phyloP scores from a whole-genome alignment of 2,888 invertebrate genomes.

The Eupelmus urozonus region DNA sequence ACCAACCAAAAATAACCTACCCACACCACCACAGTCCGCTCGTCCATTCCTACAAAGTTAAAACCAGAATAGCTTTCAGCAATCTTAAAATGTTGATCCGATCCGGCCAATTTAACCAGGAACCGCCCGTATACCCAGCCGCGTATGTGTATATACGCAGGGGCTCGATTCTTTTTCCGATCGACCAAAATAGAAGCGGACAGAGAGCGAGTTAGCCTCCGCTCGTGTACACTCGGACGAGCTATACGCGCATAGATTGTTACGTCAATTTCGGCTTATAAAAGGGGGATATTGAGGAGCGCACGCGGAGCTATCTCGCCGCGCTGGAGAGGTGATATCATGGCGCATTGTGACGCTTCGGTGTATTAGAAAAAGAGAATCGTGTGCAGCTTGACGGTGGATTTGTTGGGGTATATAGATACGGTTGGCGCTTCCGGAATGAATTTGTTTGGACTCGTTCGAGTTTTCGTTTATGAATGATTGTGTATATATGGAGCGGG shows the following conservation, averaged over 20 bases:
- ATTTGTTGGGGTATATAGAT: slow-evolving; percentile 29
- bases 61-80: neutral
- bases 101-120: neutral
- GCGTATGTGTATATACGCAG: neutral
- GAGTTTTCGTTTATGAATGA: slow-evolving; percentile 14
- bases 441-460: slow-evolving; percentile 34
- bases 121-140: neutral
- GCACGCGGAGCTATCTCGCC: neutral
- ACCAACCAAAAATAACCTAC: too few relatives aligned
- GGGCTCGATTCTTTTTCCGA: slow-evolving; percentile 6
- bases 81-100: neutral
- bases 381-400: neutral
- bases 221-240: too few relatives aligned
- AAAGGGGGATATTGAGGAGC: neutral
- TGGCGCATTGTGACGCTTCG: slow-evolving; percentile 8
- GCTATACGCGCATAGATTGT: neutral
- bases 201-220: neutral
- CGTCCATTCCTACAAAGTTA: too few relatives aligned
- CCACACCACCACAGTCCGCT: too few relatives aligned
- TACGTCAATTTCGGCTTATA: slow-evolving; percentile 36
- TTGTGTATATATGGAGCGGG: too few relatives aligned
- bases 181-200: slow-evolving; percentile 44
- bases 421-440: slow-evolving; percentile 24
- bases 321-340: slow-evolving; percentile 25
- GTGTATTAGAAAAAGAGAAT: slow-evolving; percentile 7